Conservation (phyloP, 1,140 invertebrate genomes). For the Neodiprion fabricii region DNA sequence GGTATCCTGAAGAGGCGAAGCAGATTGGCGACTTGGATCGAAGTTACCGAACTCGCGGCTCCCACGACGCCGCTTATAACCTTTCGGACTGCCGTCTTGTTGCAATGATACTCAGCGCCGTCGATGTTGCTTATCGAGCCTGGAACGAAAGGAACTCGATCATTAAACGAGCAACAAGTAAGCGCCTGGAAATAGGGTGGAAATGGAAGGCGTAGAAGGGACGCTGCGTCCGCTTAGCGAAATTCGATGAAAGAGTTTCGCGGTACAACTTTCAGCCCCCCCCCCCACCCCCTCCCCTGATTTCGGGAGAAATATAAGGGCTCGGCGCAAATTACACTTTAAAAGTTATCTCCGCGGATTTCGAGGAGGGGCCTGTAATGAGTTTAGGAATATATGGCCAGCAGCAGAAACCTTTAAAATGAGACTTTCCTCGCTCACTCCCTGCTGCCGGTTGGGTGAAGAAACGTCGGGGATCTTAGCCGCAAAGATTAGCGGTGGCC, state of each 20-base stretch:
- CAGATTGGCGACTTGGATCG: conserved; percentile 95
- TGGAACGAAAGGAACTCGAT: conserved; percentile 56
- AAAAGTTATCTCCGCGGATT: background rate
- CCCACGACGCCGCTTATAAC: conserved; percentile 96
- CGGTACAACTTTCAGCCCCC: background rate
- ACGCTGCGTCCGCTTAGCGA: background rate
- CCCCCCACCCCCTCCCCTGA: background rate
- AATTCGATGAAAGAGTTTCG: background rate
- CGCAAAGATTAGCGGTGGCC: too few species aligned
- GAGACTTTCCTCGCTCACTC: background rate
- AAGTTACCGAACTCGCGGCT: conserved; percentile 93
- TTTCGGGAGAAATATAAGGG: background rate
- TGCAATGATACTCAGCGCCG: conserved; percentile 87
- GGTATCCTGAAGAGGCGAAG: conserved; percentile 93
- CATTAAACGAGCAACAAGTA: background rate
- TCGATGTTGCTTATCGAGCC: conserved; percentile 96
- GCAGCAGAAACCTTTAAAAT: background rate
- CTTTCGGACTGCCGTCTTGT: conserved; percentile 82
- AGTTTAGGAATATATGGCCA: background rate
- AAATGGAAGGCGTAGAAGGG: background rate
- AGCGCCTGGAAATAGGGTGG: too few species aligned
- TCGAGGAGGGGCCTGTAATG: background rate
- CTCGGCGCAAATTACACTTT: background rate
- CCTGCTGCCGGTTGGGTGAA: background rate
- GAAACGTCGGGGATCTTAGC: too few species aligned